Conservation (phyloP, 2,113 vertebrate genomes). For the Conger conger region DNA sequence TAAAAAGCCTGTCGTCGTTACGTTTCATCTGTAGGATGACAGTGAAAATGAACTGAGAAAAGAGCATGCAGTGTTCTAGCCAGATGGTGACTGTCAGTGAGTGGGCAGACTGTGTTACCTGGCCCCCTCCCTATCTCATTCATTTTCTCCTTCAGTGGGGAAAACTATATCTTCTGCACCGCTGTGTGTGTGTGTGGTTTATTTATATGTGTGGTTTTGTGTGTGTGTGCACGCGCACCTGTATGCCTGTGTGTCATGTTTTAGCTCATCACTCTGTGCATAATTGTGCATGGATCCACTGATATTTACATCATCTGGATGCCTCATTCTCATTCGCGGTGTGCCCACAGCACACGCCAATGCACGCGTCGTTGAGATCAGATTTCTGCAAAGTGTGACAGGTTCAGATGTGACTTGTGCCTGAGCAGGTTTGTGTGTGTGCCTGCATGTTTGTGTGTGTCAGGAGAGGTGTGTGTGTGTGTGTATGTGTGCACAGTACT, state of each 20-base stretch:
- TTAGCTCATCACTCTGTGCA: not conserved
- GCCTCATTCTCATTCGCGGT: not conserved
- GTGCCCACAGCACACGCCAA: too few species aligned
- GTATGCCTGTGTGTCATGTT: not conserved
- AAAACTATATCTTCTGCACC: not conserved
- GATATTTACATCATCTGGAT: not conserved
- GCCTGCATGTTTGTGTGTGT: not conserved
- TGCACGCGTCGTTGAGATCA: not conserved
- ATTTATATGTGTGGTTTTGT: too few species aligned
- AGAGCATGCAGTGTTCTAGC: constrained; percentile 34
- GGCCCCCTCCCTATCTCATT: constrained; percentile 9
- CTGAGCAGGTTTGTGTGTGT: constrained; percentile 4
- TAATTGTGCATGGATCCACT: not conserved
- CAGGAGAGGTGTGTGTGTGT: too few species aligned
- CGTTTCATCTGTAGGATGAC: constrained; percentile 34
- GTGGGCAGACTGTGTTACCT: constrained; percentile 17
- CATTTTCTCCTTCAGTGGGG: not conserved
- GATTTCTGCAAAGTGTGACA: not conserved
- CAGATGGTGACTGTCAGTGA: constrained; percentile 43
- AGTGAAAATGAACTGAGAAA: constrained; percentile 35
- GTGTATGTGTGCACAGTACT: not conserved
- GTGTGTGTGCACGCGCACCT: too few species aligned
- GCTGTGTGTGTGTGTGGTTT: not conserved
- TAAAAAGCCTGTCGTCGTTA: not conserved
- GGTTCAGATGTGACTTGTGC: not conserved